Conservation (phyloP, 92 coral and sea anemone species). For the Phymanthus crucifer region DNA sequence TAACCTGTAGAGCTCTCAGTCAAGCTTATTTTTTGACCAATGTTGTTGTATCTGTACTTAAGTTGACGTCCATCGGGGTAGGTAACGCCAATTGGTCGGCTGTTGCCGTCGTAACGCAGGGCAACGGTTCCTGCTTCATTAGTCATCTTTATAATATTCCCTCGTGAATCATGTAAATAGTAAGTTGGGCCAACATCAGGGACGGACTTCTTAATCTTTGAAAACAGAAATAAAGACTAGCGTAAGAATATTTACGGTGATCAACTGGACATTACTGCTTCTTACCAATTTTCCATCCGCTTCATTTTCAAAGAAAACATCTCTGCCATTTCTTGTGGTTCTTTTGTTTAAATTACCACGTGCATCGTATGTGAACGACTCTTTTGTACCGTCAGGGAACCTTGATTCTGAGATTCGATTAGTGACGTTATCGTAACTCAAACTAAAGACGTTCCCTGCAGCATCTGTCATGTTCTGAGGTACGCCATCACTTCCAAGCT, state of each 20-base stretch:
- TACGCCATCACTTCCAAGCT: slow-evolving; percentile 32
- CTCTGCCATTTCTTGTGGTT: slow-evolving; percentile 51
- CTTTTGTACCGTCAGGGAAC: slow-evolving; percentile 61
- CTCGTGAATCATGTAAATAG: slow-evolving; percentile 53
- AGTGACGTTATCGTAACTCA: slow-evolving; percentile 34
- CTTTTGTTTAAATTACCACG: slow-evolving; percentile 34
- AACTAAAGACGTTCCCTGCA: slow-evolving; percentile 55
- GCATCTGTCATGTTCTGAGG: slow-evolving; percentile 60
- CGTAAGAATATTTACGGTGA: too few species aligned
- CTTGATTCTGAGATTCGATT: slow-evolving; percentile 34
- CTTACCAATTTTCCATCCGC: slow-evolving; percentile 55
- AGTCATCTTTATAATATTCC: slow-evolving; percentile 62
- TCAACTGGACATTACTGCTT: too few species aligned
- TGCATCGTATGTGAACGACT: slow-evolving; percentile 44
- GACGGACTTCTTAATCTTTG: slow-evolving; percentile 52
- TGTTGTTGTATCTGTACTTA: slow-evolving; percentile 47
- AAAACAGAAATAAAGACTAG: background rate
- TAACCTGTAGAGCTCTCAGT: slow-evolving; percentile 42
- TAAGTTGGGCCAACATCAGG: slow-evolving; percentile 56
- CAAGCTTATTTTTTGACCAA: slow-evolving; percentile 58
- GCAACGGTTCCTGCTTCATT: slow-evolving; percentile 56
- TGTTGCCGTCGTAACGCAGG: slow-evolving; percentile 48
- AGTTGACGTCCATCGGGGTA: slow-evolving; percentile 61
- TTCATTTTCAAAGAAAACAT: slow-evolving; percentile 45
- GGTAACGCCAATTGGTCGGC: slow-evolving; percentile 47